Conservation (phyloP, 2,113 vertebrate genomes). For the Oceanites oceanicus region DNA sequence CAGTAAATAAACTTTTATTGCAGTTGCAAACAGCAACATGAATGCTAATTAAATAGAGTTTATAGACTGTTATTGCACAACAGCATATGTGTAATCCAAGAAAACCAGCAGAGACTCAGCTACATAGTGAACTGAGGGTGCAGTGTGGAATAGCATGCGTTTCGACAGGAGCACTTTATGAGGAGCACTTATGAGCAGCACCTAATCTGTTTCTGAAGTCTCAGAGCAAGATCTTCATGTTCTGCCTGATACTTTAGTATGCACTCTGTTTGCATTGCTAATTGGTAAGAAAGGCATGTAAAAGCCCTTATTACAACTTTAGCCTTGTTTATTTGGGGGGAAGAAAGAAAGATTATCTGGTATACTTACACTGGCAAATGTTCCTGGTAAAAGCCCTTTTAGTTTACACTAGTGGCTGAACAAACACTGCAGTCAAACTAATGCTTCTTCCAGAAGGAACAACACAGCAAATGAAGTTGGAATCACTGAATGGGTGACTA, state of each 20-base stretch:
- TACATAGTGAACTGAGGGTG: accelerated
- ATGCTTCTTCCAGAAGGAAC: background rate
- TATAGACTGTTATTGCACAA: background rate
- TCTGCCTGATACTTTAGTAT: background rate
- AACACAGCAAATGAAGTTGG: background rate
- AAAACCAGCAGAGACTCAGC: background rate
- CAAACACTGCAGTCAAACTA: background rate
- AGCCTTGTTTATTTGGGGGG: background rate
- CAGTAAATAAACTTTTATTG: background rate
- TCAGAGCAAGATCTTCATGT: background rate
- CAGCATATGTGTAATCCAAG: background rate
- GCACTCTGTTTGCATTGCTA: background rate
- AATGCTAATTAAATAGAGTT: background rate
- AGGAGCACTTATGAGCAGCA: background rate
- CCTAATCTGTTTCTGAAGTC: background rate
- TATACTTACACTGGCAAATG: background rate
- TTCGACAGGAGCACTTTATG: background rate
- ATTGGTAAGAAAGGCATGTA: background rate
- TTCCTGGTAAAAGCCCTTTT: background rate
- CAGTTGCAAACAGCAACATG: background rate
- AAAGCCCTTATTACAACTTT: background rate
- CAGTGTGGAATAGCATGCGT: background rate
- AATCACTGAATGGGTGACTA: background rate
- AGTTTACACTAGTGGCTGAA: background rate
- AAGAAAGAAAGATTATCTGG: background rate